A percentile compares a stretch with the other conserved stretches of the same genome.
phyloP scores from a whole-genome alignment of 1,140 invertebrate genomes.

The Oryctes rhinoceros region DNA sequence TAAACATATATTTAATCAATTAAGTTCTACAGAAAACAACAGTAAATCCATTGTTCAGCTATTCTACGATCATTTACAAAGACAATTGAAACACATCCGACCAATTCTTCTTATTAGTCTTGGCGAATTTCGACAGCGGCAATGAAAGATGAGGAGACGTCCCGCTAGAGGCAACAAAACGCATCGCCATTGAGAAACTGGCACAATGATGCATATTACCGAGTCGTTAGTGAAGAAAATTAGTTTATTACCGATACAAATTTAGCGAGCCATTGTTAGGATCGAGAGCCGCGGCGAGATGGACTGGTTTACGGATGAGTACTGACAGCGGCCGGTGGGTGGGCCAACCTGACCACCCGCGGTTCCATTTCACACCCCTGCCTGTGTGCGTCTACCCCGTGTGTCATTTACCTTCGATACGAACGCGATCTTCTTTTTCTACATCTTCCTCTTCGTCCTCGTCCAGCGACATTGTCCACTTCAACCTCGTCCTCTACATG shows the following conservation, averaged over 20 bases:
- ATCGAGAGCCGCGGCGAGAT: neutral
- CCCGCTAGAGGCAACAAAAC: neutral
- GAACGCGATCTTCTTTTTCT: neutral
- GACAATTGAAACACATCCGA: no score
- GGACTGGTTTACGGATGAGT: constrained; percentile 42
- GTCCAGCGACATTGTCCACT: neutral
- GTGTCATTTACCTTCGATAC: constrained; percentile 41
- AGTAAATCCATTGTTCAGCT: no score
- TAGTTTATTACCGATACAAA: constrained; percentile 36
- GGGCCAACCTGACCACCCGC: constrained; percentile 40
- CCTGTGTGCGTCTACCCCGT: constrained; percentile 31
- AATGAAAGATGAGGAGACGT: neutral
- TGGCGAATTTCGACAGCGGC: neutral
- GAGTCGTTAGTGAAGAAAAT: constrained; percentile 24
- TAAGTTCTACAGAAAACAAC: no score
- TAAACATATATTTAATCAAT: no score
- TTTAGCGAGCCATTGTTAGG: constrained; percentile 31
- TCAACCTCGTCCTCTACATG: neutral
- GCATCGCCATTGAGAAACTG: constrained; percentile 16
- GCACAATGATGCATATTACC: constrained; percentile 33
- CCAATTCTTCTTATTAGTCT: neutral
- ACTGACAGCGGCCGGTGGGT: constrained; percentile 42
- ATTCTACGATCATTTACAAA: no score
- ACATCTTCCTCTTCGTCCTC: neutral
- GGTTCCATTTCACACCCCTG: constrained; percentile 41